These are phyloP conservation scores for Coracopsis vasa DNA, from an alignment of 2,113 vertebrate species.

Conservation along the genomic window DNA sequence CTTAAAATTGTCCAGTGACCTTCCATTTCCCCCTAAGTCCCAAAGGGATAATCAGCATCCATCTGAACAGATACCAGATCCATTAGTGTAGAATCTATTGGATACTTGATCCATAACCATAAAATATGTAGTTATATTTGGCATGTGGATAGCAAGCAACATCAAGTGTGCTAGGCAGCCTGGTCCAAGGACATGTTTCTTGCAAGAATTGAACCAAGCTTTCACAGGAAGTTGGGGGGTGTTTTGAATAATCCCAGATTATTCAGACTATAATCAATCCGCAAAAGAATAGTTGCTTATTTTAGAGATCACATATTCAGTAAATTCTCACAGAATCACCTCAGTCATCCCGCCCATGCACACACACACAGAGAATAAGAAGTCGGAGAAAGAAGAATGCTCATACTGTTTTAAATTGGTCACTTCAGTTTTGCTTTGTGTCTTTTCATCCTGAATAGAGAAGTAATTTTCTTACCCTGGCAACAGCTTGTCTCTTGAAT, in stretches of 20 bases:
- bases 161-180: neutral
- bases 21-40: neutral
- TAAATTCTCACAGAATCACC: neutral
- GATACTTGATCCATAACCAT: neutral
- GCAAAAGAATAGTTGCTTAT: neutral
- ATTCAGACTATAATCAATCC: neutral
- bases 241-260: neutral
- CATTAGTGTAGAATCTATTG: neutral
- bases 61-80: neutral
- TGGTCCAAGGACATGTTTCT: neutral
- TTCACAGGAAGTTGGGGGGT: neutral
- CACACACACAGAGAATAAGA: neutral
- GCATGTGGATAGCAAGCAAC: neutral
- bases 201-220: neutral
- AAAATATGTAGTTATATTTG: neutral
- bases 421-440: neutral
- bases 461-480: slow-evolving; percentile 32
- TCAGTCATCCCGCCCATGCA: neutral
- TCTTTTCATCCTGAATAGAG: neutral
- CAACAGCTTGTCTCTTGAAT: neutral
- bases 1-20: neutral
- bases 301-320: neutral
- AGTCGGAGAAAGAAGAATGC: neutral
- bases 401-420: neutral
- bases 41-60: neutral